phyloP scores from a whole-genome alignment of 2,113 vertebrate species.

The Gnathonemus echidnorhynchus region DNA sequence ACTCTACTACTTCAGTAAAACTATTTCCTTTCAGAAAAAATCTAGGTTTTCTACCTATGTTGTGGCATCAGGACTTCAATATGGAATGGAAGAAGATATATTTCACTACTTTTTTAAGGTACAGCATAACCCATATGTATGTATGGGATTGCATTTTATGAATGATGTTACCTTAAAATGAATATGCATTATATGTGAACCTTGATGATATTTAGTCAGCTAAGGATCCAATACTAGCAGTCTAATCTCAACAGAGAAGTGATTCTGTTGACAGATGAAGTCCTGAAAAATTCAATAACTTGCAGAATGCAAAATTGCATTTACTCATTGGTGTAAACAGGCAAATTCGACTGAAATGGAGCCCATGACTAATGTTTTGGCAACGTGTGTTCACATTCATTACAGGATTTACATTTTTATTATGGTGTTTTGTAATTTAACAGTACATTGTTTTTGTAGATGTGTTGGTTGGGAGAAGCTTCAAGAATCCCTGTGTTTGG shows the following conservation, averaged over 20 bases:
- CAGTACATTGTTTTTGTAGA: constrained; percentile 38
- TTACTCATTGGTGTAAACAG: neutral
- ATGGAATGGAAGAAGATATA: constrained; percentile 78
- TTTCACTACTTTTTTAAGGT: constrained; percentile 91
- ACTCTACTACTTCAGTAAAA: neutral
- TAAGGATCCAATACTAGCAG: neutral
- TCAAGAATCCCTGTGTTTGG: constrained; percentile 71
- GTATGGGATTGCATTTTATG: neutral
- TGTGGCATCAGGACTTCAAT: constrained; percentile 80
- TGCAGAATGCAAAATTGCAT: neutral
- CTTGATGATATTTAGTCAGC: neutral
- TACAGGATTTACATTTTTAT: neutral
- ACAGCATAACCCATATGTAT: neutral
- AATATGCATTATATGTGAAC: neutral
- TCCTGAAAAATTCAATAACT: neutral
- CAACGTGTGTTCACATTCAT: neutral
- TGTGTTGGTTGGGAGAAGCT: constrained; percentile 72
- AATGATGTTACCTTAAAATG: neutral
- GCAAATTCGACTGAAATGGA: neutral
- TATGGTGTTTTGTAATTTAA: neutral
- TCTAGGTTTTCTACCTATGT: constrained; percentile 69
- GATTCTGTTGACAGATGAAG: neutral
- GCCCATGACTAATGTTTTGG: neutral
- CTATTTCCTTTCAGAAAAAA: constrained; percentile 55
- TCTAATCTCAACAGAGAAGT: neutral